Base-by-base conservation (phyloP, 37 sponge, comb jelly and placozoan genomes). In the Ianthella basta region DNA sequence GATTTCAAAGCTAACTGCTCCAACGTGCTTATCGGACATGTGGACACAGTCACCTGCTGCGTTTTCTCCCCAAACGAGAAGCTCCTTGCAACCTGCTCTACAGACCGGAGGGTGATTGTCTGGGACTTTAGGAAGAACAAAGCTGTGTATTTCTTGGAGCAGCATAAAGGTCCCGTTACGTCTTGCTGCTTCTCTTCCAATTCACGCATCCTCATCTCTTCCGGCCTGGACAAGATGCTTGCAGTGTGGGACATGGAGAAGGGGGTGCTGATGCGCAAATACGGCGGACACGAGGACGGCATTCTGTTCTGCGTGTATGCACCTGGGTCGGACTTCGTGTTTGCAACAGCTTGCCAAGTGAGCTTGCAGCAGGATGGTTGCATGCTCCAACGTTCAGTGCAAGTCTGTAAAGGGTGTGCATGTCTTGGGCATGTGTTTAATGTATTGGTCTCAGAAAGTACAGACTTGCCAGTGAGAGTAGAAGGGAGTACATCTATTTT, bases 101-200 rank as follows among this genome's bases (percentile, higher is more conserved):
- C 88, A 0, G 95, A 95, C 70, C 59, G 83, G 15, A 82, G 50
- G 12, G 60, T 91, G 19, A 73, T 91, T 13, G 50, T 95, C 3
- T 95, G 95, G 95, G 88, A 91, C 55, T n/a, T 72, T 0, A 81
- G 60, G 60, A 82, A 60, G 10, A 89, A 81, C 80, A 89, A 82
- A 44, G 29, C 55, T 23, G 77, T 81, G 36, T 82, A 73, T n/a
- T 65, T 37, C 12, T 84, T 91, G 39, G 78, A 37, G 25, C 75
- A 79, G 4, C 95, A 94, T 83, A 82, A 67, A 32, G 88, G 20
- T 3, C 92, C 91, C 15, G 90, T 95, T 13, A 95, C 84, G 24
- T 87, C 87, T 23, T 88, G 89, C 56, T 54, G 86, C 53, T 95
- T 95, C 86, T 95, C 95, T 25, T 84, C 87, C 29, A 91, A 95